Evolutionary conservation across 2,888 invertebrate genomes (phyloP).

Genomic region (Lymantria dispar): DNA sequence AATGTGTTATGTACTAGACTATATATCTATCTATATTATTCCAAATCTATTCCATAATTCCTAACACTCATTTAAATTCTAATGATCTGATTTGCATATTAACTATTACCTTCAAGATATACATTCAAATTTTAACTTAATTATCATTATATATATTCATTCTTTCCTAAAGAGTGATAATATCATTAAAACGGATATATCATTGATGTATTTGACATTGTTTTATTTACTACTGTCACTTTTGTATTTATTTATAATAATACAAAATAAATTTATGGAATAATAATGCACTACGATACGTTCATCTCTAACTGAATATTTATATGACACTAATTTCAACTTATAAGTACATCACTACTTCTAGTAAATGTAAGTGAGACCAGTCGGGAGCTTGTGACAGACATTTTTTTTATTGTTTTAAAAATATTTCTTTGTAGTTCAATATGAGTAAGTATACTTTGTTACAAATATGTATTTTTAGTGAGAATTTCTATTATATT

Average conservation of each 20-base stretch:
- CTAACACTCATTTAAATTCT: too few species aligned
- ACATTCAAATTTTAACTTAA: neutral
- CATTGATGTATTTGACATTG: neutral
- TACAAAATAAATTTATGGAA: neutral
- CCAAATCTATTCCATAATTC: too few species aligned
- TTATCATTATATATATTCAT: too few species aligned
- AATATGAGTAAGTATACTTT: slow-evolving; percentile 27
- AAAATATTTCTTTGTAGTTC: slow-evolving; percentile 21
- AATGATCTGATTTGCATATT: too few species aligned
- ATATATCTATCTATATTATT: too few species aligned
- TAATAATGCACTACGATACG: too few species aligned
- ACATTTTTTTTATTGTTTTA: slow-evolving; percentile 31
- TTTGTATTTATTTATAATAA: neutral
- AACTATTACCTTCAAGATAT: too few species aligned
- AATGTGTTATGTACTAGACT: too few species aligned
- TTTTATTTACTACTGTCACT: neutral
- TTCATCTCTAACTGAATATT: too few species aligned
- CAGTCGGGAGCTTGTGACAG: slow-evolving; percentile 28
- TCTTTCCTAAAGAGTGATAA: neutral
- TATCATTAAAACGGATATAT: too few species aligned
- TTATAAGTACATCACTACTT: neutral
- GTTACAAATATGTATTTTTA: slow-evolving; percentile 5
- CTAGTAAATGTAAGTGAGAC: neutral
- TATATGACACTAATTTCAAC: too few species aligned
- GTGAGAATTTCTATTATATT: neutral